These are phyloP conservation scores for Apis mellifera DNA, from an alignment of 1,140 invertebrate species.

Conservation along the genomic window DNA sequence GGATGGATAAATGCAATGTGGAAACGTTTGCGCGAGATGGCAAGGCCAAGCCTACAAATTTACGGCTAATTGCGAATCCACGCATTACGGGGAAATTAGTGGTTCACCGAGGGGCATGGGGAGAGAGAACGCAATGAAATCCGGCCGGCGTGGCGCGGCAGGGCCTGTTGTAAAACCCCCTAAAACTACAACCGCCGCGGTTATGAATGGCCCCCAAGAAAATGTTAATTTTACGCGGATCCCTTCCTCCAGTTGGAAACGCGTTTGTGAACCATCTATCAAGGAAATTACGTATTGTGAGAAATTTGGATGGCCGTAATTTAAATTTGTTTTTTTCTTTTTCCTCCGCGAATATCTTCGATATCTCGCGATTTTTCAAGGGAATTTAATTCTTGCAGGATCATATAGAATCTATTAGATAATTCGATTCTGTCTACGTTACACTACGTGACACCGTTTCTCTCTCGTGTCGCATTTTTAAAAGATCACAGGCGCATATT, in stretches of 20 bases:
- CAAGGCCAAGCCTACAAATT: not conserved
- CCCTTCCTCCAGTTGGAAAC: conserved; percentile 15
- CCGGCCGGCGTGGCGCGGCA: not conserved
- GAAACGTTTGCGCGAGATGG: not conserved
- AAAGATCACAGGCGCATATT: too few species aligned
- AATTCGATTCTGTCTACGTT: too few species aligned
- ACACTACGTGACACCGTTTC: too few species aligned
- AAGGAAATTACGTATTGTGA: conserved; percentile 46
- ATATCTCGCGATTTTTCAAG: too few species aligned
- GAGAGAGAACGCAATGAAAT: not conserved
- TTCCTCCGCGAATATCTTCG: too few species aligned
- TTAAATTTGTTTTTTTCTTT: not conserved
- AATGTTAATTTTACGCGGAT: conserved; percentile 41
- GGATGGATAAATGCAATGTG: too few species aligned
- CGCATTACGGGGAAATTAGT: conserved; percentile 3
- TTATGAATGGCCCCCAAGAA: conserved; percentile 11
- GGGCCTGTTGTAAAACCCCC: not conserved
- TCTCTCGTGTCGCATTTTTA: too few species aligned
- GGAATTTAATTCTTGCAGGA: too few species aligned
- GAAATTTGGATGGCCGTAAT: conserved; percentile 1
- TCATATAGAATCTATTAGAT: too few species aligned
- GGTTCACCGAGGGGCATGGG: not conserved
- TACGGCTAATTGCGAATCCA: conserved; percentile 36
- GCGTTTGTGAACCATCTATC: conserved; percentile 16
- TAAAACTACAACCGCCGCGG: not conserved